Percentiles rank a stretch among this genome's conserved stretches.
phyloP scores from a whole-genome alignment of 2,113 vertebrate genomes.

The Aplodontia rufa region DNA sequence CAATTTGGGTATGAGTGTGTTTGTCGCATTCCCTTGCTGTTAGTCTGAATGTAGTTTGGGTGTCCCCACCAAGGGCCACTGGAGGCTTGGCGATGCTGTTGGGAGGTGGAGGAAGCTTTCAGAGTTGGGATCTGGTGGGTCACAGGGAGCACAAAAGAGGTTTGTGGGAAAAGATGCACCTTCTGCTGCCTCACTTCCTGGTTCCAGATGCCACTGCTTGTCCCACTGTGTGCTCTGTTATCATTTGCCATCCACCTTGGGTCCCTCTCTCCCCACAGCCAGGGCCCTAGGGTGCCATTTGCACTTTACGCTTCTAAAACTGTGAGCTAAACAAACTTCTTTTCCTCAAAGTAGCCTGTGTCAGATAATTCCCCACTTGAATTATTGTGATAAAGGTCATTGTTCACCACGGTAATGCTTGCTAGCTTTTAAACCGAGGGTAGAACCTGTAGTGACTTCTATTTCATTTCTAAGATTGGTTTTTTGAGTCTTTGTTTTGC shows the following conservation, averaged over 20 bases:
- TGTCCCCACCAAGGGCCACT: too few relatives aligned
- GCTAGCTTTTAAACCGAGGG: not conserved
- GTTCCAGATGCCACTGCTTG: too few relatives aligned
- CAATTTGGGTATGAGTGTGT: not conserved
- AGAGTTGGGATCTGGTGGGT: not conserved
- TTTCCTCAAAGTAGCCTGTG: not conserved
- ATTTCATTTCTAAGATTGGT: not conserved
- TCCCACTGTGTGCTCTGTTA: too few relatives aligned
- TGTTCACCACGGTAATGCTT: not conserved
- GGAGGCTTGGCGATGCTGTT: not conserved
- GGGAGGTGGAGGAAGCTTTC: not conserved
- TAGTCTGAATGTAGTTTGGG: too few relatives aligned
- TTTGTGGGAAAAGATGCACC: not conserved
- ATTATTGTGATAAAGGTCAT: too few relatives aligned
- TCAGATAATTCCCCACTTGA: not conserved
- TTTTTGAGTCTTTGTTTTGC: not conserved
- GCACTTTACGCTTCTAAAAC: not conserved
- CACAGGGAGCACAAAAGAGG: too few relatives aligned
- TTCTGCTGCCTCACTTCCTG: not conserved
- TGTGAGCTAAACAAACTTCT: not conserved
- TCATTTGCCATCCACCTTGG: not conserved
- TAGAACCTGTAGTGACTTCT: not conserved
- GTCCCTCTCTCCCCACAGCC: not conserved
- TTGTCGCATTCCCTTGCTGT: not conserved
- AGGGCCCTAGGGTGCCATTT: not conserved